Evolutionary conservation across 1,140 invertebrate genomes (phyloP).

Genomic region (Whitmania pigra): DNA sequence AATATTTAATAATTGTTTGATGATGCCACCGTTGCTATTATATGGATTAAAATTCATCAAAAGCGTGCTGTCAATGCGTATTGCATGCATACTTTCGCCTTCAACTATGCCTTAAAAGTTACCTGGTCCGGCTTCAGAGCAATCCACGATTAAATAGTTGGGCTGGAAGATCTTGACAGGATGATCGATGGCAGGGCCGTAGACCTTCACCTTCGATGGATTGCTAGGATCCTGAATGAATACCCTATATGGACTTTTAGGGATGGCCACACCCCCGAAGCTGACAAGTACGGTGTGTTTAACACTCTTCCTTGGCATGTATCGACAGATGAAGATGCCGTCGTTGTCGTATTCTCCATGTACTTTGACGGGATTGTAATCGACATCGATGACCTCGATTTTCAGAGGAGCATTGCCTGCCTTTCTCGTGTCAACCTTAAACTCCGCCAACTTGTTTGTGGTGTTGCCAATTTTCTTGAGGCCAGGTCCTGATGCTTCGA

Average conservation of each 20-base stretch:
- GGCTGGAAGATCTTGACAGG: constrained; percentile 37
- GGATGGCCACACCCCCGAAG: constrained; percentile 69
- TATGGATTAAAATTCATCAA: too few relatives aligned
- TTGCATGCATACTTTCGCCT: too few relatives aligned
- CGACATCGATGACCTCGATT: constrained; percentile 49
- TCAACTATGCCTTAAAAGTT: too few relatives aligned
- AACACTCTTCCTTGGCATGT: constrained; percentile 60
- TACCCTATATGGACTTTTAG: constrained; percentile 69
- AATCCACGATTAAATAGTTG: constrained; percentile 42
- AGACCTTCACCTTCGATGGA: constrained; percentile 51
- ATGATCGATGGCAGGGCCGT: constrained; percentile 42
- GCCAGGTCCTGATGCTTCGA: constrained; percentile 41
- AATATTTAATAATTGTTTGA: too few relatives aligned
- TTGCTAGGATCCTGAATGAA: constrained; percentile 62
- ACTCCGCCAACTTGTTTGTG: constrained; percentile 47
- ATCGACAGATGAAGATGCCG: constrained; percentile 59
- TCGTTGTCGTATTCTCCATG: constrained; percentile 55
- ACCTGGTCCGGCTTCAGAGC: constrained; percentile 33
- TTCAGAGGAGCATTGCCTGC: constrained; percentile 60
- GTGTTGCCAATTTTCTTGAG: constrained; percentile 38
- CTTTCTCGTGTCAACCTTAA: constrained; percentile 53
- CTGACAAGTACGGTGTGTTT: constrained; percentile 68
- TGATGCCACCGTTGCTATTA: too few relatives aligned
- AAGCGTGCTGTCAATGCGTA: too few relatives aligned
- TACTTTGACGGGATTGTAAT: constrained; percentile 51